phyloP scores from a whole-genome alignment of 2,113 vertebrate genomes.

The Osmerus eperlanus region DNA sequence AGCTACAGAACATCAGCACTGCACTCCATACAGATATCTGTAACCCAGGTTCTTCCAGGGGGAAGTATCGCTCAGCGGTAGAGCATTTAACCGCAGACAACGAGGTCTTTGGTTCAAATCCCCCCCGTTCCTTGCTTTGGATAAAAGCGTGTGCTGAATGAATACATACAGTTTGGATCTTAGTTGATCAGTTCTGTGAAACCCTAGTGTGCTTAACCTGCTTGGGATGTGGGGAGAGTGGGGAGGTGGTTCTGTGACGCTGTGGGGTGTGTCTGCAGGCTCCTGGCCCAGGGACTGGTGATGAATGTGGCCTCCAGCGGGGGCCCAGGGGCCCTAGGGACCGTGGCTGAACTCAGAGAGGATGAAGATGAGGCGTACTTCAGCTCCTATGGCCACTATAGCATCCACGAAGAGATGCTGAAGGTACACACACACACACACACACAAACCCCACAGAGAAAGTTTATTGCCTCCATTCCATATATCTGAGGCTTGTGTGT shows the following conservation, averaged over 20 bases:
- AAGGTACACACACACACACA: conserved; percentile 74
- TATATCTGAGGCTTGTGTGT: too few relatives aligned
- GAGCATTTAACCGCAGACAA: too few relatives aligned
- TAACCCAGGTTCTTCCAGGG: background rate
- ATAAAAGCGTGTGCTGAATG: too few relatives aligned
- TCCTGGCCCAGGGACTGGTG: conserved; percentile 87
- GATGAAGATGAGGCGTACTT: conserved; percentile 95
- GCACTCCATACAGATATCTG: background rate
- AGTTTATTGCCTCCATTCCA: background rate
- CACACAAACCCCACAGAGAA: too few relatives aligned
- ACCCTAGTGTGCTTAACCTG: too few relatives aligned
- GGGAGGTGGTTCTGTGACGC: background rate
- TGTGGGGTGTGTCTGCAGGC: conserved; percentile 73
- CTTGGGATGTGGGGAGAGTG: background rate
- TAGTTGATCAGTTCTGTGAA: background rate
- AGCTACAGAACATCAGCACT: conserved; percentile 12
- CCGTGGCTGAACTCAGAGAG: conserved; percentile 80
- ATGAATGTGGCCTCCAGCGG: conserved; percentile 77
- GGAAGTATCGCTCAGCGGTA: background rate
- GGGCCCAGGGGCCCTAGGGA: conserved; percentile 47
- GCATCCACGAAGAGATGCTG: conserved; percentile 97
- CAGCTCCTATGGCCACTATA: conserved; percentile 93
- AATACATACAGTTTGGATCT: conserved; percentile 12
- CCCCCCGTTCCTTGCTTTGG: too few relatives aligned
- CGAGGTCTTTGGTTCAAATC: too few relatives aligned